Base-by-base conservation (phyloP, 2,888 invertebrate genomes). In the Lymantria monacha region DNA sequence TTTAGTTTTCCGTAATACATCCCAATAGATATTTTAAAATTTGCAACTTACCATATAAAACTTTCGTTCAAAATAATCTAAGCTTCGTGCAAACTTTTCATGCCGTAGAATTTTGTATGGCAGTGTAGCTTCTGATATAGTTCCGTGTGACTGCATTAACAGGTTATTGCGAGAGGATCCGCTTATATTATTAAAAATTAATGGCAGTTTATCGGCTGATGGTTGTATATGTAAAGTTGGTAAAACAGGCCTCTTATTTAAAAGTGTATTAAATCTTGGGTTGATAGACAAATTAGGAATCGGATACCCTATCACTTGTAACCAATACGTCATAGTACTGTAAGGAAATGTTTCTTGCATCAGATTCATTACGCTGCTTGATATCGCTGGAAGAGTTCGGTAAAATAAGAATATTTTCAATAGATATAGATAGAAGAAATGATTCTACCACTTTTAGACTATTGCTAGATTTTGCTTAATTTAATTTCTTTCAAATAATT, bases 31-130 rank as follows among this genome's bases (percentile, higher is more conserved):
- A 22, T 3, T n/a, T 3, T 22, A 22, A 22, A 22, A 22, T 22
- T 3, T n/a, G n/a, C n/a, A 22, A 57, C 71, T 66, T 60, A 72
- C 72, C 69, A 46, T 55, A 48, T 69, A 69, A 59, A 73, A 70
- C 49, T 61, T 55, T 33, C 66, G 57, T 53, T 72, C 71, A 30
- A 73, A 63, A 9, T 37, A 22, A 48, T 71, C 68, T 14, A 73
- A 53, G 12, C 56, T 55, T 42, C 55, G 36, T 37, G 52, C 36
- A 48, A 69, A 72, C 49, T 59, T 59, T n/a, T 59, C 51, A 43
- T 50, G 37, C 9, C 51, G 37, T n/a, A 50, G 44, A 41, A 43
- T 56, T 51, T 38, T 52, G 40, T 54, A 44, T 12, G 42, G 14
- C 15, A 46, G 7, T 0, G 46, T 30, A 46, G 49, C 43, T 42